Evolutionary conservation across 92 coral and sea anemone species (phyloP), one percentile per base, ranked within the genome.

Genomic region (Parazoanthus darwini): DNA sequence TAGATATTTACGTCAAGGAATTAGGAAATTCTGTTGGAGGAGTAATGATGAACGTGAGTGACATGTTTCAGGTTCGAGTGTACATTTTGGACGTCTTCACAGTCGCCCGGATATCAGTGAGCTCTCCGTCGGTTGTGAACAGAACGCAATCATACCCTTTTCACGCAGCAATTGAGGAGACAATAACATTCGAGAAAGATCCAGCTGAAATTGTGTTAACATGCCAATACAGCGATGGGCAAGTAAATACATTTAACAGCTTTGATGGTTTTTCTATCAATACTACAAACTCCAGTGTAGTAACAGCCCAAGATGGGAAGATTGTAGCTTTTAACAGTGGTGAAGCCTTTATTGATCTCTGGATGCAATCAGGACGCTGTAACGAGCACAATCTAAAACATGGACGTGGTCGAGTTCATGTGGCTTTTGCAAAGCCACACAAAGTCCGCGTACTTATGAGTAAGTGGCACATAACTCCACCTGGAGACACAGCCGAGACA

Each of bases 211-310:
- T 91, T n/a, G 50, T 91, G 8, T 20, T 91, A 54, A 84, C 91
- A 6, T 43, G 39, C 23, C 93, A 89, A 65, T 91, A 89, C 83
- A 91, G 93, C 84, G 93, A 91, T 59, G 93, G 92, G 50, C 74
- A 20, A 29, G 90, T 91, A 3, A 91, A 91, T n/a, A 89, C 93
- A 29, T 91, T 91, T 86, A 58, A 74, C 26, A 63, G 39, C 72
- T 70, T 91, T 7, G 54, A 80, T 20, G 93, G 91, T 10, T 89
- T 91, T 73, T 65, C 10, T 58, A 38, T 86, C 83, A 91, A 88
- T 79, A 70, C 82, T 58, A 78, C 91, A 14, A 88, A 91, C 79
- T 51, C 50, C 35, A 91, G 82, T 84, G 58, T 79, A 37, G 54
- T 84, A 20, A 78, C 46, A 43, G 89, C 74, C 8, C 75, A 88